Base-by-base conservation (phyloP, 2,797 vertebrate genomes). In the Clarias pachynema region DNA sequence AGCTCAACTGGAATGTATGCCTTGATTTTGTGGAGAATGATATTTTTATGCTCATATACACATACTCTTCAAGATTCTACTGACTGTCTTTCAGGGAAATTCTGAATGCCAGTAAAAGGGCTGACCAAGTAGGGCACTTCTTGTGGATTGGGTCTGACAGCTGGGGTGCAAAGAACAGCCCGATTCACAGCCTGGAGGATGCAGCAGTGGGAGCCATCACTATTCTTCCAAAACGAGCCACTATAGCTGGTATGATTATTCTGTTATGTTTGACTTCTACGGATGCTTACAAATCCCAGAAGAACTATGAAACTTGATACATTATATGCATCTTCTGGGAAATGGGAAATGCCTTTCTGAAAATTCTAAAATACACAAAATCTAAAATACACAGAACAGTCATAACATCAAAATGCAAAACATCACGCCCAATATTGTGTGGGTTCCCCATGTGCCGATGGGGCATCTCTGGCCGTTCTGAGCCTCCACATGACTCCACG, bases 121-220 rank as follows among this genome's bases (percentile, higher is more conserved):
- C 97, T 0, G 96, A 97, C 66, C 95, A 97, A 91, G 92, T 97
- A 0, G 98, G 97, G 0, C 97, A 99, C 70, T 99, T 99, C 92
- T 92, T 99, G 0, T 99, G 98, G 98, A 96, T 99, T 10, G 98
- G 97, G 66, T 99, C 98, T 0, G 98, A 99, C 94, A 99, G 97
- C 62, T 99, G 98, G 98, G 98, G 98, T 24, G 96, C 98, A 86
- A 99, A 99, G 88, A 91, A 96, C 90, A 96, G 95, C 82, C 97
- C 97, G 0, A 91, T 99, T 81, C 91, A 96, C 73, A 96, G 97
- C 86, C 95, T 98, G 59, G 97, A 98, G 92, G 98, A 98, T 0
- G 95, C 97, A 0, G 98, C 98, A 0, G 93, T 97, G 63, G 97
- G 97, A 4, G 97, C 98, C 63, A 94, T 99, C 91, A 99, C 98